These are phyloP conservation scores for Penaeus indicus DNA, from an alignment of 1,140 invertebrate genomes.

Conservation along the genomic window DNA sequence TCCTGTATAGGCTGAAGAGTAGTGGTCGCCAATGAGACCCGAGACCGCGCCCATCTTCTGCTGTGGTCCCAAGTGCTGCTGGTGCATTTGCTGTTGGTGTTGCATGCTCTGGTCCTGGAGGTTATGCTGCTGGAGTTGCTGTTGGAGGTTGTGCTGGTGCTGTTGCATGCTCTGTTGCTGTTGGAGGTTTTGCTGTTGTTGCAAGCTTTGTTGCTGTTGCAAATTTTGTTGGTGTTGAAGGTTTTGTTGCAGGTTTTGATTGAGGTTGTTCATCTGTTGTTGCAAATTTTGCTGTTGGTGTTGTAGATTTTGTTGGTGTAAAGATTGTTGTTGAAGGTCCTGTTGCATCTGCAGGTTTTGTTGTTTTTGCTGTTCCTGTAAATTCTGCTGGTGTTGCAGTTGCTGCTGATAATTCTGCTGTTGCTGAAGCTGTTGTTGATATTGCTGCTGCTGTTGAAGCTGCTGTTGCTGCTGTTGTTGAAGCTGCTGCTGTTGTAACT, in stretches of 20 bases:
- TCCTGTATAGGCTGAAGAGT: conserved; percentile 42
- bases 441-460: conserved; percentile 30
- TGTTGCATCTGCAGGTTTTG: conserved; percentile 42
- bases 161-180: conserved; percentile 48
- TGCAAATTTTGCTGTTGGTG: conserved; percentile 49
- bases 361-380: conserved; percentile 25
- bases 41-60: conserved; percentile 37
- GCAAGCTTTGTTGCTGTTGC: conserved; percentile 35
- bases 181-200: conserved; percentile 49
- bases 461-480: conserved; percentile 13
- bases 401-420: conserved; percentile 32
- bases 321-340: conserved; percentile 49
- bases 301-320: conserved; percentile 55
- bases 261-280: conserved; percentile 36
- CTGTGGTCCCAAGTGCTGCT: conserved; percentile 38
- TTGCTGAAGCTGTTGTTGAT: conserved; percentile 32
- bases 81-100: conserved; percentile 38
- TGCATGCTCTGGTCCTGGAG: conserved; percentile 31
- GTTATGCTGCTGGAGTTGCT: conserved; percentile 37
- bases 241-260: conserved; percentile 41
- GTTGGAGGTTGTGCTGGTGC: conserved; percentile 54
- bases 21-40: conserved; percentile 47
- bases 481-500: conserved; percentile 29
- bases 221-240: conserved; percentile 43
- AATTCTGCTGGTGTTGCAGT: conserved; percentile 13